Evolutionary conservation across 2,113 vertebrate genomes (phyloP).

Genomic region (Zeus faber): DNA sequence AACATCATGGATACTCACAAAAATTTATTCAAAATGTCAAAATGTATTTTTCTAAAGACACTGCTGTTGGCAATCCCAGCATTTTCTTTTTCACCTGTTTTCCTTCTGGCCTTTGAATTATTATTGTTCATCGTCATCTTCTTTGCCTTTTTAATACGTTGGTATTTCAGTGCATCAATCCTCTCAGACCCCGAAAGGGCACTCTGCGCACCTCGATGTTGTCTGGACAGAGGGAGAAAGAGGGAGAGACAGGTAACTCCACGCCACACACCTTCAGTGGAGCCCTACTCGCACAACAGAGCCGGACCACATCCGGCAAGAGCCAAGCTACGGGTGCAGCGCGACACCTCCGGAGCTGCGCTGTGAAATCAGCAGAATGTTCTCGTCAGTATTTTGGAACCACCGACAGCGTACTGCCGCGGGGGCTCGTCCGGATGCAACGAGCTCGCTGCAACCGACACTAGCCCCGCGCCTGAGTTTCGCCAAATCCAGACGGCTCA

Average conservation of each 20-base stretch:
- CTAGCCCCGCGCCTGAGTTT: conserved; percentile 10
- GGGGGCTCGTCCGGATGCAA: conserved; percentile 35
- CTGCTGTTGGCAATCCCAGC: no score
- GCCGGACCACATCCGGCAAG: conserved; percentile 44
- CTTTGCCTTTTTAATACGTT: conserved; percentile 98
- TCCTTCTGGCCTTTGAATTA: conserved; percentile 93
- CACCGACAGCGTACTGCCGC: no score
- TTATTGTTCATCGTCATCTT: conserved; percentile 91
- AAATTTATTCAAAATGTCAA: no score
- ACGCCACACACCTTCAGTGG: conserved; percentile 31
- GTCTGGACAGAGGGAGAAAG: conserved; percentile 72
- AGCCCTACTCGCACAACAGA: conserved; percentile 40
- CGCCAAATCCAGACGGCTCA: conserved; percentile 25
- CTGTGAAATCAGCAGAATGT: no score
- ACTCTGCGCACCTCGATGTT: conserved; percentile 75
- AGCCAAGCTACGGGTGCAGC: conserved; percentile 61
- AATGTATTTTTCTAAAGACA: no score
- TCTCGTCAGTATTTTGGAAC: no score
- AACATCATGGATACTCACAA: no score
- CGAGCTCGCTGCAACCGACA: neutral
- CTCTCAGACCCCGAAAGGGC: conserved; percentile 96
- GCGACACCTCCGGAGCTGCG: conserved; percentile 38
- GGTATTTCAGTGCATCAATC: conserved; percentile 97
- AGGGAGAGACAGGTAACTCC: conserved; percentile 59
- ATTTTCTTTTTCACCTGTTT: conserved; percentile 95